Evolutionary conservation across 1,140 invertebrate genomes (phyloP).

Genomic region (Penaeus vannamei): DNA sequence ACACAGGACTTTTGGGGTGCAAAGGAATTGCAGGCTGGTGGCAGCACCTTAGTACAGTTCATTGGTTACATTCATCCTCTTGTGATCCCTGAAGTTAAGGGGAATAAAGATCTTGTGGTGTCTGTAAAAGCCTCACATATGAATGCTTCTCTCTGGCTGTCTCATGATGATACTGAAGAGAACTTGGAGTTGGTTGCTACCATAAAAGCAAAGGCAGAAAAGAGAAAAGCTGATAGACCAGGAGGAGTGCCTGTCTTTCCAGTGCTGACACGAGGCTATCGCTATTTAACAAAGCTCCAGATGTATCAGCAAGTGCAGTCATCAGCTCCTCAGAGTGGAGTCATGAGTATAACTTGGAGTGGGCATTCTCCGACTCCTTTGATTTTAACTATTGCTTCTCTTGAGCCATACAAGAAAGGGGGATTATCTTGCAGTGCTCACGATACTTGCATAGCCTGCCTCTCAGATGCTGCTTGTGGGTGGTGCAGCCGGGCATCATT

Average conservation of each 20-base stretch:
- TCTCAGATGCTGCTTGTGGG: constrained; percentile 79
- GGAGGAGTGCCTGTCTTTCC: constrained; percentile 21
- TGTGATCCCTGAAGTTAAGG: constrained; percentile 76
- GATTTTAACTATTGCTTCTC: constrained; percentile 78
- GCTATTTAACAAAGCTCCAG: constrained; percentile 24
- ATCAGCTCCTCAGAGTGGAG: constrained; percentile 14
- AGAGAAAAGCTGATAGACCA: constrained; percentile 17
- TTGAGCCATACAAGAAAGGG: constrained; percentile 87
- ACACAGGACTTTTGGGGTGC: constrained; percentile 76
- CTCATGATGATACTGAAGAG: constrained; percentile 28
- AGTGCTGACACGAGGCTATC: background rate
- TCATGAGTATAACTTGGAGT: constrained; percentile 62
- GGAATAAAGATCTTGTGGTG: constrained; percentile 56
- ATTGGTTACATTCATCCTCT: constrained; percentile 85
- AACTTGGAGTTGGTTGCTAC: constrained; percentile 39
- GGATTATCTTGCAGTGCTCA: constrained; percentile 80
- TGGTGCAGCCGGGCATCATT: constrained; percentile 72
- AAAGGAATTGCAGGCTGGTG: constrained; percentile 75
- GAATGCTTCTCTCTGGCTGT: constrained; percentile 63
- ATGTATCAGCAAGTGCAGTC: background rate
- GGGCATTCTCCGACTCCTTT: constrained; percentile 2
- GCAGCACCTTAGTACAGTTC: constrained; percentile 75
- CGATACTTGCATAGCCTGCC: constrained; percentile 87
- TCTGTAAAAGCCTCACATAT: constrained; percentile 69
- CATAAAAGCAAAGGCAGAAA: constrained; percentile 28